A percentile compares a stretch with the other conserved stretches of the same genome.
Conservation (phyloP, 1,140 invertebrate genomes). For the Pseudoatta argentina region DNA sequence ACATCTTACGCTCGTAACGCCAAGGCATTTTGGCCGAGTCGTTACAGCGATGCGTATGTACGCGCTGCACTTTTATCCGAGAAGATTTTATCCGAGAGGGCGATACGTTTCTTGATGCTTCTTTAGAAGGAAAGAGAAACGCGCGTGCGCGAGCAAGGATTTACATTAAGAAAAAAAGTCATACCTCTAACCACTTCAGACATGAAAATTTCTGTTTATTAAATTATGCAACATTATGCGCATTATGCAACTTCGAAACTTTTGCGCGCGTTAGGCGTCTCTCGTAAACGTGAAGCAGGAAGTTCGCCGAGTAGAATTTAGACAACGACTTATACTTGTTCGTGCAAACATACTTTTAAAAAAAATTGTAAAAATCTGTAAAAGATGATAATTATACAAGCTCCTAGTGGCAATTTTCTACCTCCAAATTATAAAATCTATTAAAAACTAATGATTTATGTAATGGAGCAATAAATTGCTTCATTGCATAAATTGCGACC, state of each 20-base stretch:
- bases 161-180: slow-evolving; percentile 11
- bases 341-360: not conserved
- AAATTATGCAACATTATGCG: too few species aligned
- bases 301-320: slow-evolving; percentile 27
- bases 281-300: slow-evolving; percentile 12
- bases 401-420: not conserved
- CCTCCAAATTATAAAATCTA: not conserved
- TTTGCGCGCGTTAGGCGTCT: slow-evolving; percentile 30
- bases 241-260: slow-evolving; percentile 41
- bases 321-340: not conserved
- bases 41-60: slow-evolving; percentile 10
- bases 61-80: not conserved
- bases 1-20: slow-evolving; percentile 26
- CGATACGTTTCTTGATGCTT: not conserved
- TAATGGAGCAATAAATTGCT: not conserved
- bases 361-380: not conserved
- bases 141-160: not conserved
- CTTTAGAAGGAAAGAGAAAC: not conserved
- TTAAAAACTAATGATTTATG: not conserved
- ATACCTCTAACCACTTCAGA: not conserved
- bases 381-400: not conserved
- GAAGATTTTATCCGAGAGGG: slow-evolving; percentile 7
- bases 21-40: not conserved
- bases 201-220: slow-evolving; percentile 13
- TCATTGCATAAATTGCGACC: too few species aligned